phyloP scores from a whole-genome alignment of 2,113 vertebrate genomes.

The Caretta caretta region DNA sequence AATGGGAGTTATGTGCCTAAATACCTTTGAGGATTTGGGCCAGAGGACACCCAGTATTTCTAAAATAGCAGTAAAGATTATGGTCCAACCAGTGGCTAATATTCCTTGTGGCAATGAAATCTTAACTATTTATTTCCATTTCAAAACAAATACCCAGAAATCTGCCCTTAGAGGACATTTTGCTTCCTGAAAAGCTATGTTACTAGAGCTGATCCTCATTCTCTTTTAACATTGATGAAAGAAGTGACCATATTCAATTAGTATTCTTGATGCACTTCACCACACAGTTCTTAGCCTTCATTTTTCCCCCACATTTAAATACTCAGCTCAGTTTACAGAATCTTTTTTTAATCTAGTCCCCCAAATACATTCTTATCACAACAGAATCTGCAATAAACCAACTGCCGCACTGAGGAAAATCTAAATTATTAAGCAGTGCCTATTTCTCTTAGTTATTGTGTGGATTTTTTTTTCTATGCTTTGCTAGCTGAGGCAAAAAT shows the following conservation, averaged over 20 bases:
- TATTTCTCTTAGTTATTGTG: neutral
- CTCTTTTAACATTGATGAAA: neutral
- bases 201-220: constrained; percentile 14
- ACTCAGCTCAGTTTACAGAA: neutral
- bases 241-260: constrained; percentile 11
- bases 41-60: rapidly evolving
- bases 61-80: neutral
- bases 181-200: neutral
- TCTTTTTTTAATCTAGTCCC: constrained; percentile 15
- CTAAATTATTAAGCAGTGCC: neutral
- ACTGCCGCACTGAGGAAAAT: neutral
- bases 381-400: neutral
- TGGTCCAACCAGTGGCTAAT: neutral
- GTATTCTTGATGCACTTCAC: constrained; percentile 21
- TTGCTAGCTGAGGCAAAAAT: neutral
- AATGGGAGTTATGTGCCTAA: neutral
- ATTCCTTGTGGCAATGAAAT: neutral
- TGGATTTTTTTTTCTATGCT: neutral
- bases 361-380: neutral
- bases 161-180: neutral
- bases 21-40: neutral
- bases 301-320: constrained; percentile 29
- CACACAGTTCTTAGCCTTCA: neutral
- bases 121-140: neutral
- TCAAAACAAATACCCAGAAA: neutral